These are phyloP conservation scores for Drosophila malerkotliana DNA, from an alignment of 1,140 invertebrate species.

Conservation along the genomic window DNA sequence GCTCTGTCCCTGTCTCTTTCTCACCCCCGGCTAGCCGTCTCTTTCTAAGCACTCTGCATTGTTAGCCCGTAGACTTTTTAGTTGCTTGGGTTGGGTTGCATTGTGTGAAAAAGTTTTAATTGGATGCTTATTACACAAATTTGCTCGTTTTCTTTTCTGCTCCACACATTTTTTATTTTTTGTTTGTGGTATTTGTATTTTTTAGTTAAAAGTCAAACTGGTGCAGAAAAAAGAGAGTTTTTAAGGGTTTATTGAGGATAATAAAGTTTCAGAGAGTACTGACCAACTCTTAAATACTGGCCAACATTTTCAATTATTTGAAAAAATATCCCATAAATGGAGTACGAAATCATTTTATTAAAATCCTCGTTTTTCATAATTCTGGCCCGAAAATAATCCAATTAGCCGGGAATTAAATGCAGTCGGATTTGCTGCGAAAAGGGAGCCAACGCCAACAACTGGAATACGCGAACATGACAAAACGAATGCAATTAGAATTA, in stretches of 20 bases:
- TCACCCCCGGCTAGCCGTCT: background rate
- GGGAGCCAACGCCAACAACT: slow-evolving; percentile 5
- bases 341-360: background rate
- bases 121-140: slow-evolving; percentile 77
- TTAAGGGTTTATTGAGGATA: slow-evolving; percentile 21
- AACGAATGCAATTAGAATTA: slow-evolving; percentile 62
- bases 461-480: slow-evolving; percentile 3
- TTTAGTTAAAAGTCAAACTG: slow-evolving; percentile 24
- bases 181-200: slow-evolving; percentile 15
- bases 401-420: slow-evolving; percentile 59
- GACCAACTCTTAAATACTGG: background rate
- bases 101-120: slow-evolving; percentile 79
- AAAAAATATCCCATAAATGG: no score
- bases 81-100: slow-evolving; percentile 45
- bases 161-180: slow-evolving; percentile 13
- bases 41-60: slow-evolving; percentile 43
- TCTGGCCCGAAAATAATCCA: slow-evolving; percentile 39
- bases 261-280: slow-evolving; percentile 11
- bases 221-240: slow-evolving; percentile 13
- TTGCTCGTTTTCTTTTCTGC: slow-evolving; percentile 51
- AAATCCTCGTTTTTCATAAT: slow-evolving; percentile 22
- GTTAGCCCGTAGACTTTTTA: slow-evolving; percentile 45
- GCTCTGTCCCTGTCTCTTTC: slow-evolving; percentile 12
- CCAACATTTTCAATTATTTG: background rate
- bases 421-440: slow-evolving; percentile 10